Percentiles rank a stretch among this genome's conserved stretches.
These are phyloP conservation scores for Phyto melanocephala DNA, from an alignment of 2,888 invertebrate species.

Conservation along the genomic window DNA sequence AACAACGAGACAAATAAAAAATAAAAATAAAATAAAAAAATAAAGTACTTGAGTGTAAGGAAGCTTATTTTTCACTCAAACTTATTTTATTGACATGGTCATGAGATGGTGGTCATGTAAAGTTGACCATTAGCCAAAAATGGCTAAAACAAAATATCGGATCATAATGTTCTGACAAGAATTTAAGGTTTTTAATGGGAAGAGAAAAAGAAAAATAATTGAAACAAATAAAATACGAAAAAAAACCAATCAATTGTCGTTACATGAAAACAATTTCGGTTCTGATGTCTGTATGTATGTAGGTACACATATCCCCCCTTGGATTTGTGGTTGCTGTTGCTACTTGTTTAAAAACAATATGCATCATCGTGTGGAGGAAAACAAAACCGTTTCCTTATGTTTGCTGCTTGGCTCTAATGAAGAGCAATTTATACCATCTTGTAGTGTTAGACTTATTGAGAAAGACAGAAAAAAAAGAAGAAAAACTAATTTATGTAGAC, in stretches of 20 bases:
- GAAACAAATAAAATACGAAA: slow-evolving; percentile 21
- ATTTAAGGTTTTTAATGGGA: background rate
- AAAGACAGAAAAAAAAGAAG: slow-evolving; percentile 6
- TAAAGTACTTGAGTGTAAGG: background rate
- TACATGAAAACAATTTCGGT: slow-evolving; percentile 56
- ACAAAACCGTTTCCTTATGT: slow-evolving; percentile 54
- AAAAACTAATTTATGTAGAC: slow-evolving; percentile 38
- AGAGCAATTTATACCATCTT: slow-evolving; percentile 44
- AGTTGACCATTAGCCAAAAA: background rate
- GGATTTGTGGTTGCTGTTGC: slow-evolving; percentile 25
- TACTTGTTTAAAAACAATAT: slow-evolving; percentile 10
- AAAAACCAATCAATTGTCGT: slow-evolving; percentile 75
- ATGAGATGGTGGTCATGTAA: slow-evolving; percentile 34
- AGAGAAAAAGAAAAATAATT: slow-evolving; percentile 14
- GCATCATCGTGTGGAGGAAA: slow-evolving; percentile 54
- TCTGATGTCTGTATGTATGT: slow-evolving; percentile 9
- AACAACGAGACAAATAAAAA: too few relatives aligned
- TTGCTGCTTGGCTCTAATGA: slow-evolving; percentile 12
- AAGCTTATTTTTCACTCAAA: background rate
- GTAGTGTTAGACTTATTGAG: slow-evolving; percentile 41
- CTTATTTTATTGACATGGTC: background rate
- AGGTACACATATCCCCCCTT: background rate
- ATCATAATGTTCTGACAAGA: slow-evolving; percentile 44
- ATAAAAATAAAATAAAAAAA: background rate
- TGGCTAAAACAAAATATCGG: slow-evolving; percentile 7